Percentiles rank a stretch among this genome's conserved stretches.
These are phyloP conservation scores for Serilophus lunatus DNA, from an alignment of 2,113 vertebrate genomes.

Conservation along the genomic window DNA sequence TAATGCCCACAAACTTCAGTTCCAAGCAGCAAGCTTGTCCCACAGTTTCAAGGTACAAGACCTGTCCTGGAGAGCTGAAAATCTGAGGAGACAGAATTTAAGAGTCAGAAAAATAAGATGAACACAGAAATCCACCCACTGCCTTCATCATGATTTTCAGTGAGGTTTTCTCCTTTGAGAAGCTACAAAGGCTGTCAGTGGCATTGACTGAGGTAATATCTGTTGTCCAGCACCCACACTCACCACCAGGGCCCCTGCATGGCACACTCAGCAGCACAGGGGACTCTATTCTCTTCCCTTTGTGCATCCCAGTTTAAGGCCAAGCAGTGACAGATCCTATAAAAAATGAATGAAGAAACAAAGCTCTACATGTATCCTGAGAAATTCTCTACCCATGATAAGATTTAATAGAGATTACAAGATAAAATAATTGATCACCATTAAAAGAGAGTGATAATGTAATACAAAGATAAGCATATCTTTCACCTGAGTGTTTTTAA, in stretches of 20 bases:
- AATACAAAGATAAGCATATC: background rate
- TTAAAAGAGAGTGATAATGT: background rate
- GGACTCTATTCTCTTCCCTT: background rate
- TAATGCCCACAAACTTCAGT: background rate
- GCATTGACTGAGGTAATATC: background rate
- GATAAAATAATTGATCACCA: background rate
- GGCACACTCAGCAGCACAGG: background rate
- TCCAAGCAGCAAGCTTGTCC: background rate
- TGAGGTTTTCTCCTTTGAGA: background rate
- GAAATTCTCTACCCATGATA: background rate
- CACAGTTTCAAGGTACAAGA: background rate
- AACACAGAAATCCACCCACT: background rate
- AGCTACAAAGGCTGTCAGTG: background rate
- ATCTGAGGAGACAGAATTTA: background rate
- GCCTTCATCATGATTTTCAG: background rate
- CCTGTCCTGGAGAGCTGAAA: background rate
- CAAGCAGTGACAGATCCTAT: background rate
- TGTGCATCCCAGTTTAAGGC: background rate
- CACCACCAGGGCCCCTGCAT: background rate
- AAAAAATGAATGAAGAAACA: background rate
- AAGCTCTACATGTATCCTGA: background rate
- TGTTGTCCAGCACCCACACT: background rate
- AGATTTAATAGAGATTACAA: background rate
- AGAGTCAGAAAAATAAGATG: background rate
- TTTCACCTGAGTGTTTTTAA: background rate